phyloP scores from a whole-genome alignment of 1,140 invertebrate species.

The Chironomus striatipennis region DNA sequence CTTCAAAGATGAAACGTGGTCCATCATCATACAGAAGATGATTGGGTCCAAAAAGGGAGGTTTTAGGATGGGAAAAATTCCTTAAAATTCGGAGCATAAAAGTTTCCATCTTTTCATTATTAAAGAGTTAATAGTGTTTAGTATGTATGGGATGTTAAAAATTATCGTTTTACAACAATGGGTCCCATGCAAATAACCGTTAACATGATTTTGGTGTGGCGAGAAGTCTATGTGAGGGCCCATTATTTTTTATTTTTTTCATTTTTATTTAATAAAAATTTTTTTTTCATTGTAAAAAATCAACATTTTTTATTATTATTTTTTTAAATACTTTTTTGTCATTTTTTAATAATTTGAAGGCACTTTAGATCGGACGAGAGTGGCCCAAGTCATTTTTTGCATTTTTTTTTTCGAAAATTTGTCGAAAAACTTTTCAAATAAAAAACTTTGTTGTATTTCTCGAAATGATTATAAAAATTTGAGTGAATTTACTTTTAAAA shows the following conservation, averaged over 20 bases:
- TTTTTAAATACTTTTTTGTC: conserved; percentile 21
- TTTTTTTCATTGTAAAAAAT: conserved; percentile 65
- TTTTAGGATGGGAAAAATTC: not conserved
- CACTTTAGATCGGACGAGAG: conserved; percentile 80
- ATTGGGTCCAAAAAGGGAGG: not conserved
- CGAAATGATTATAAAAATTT: conserved; percentile 36
- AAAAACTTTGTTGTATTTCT: conserved; percentile 36
- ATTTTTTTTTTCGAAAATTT: conserved; percentile 42
- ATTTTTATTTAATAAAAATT: conserved; percentile 62
- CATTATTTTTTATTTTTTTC: conserved; percentile 49
- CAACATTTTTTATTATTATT: conserved; percentile 45
- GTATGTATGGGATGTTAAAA: not conserved
- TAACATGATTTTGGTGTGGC: conserved; percentile 49
- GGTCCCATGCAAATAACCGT: conserved; percentile 21
- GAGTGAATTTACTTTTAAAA: conserved; percentile 28
- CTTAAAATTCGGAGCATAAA: not conserved
- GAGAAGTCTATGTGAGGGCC: conserved; percentile 71
- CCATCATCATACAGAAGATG: no score
- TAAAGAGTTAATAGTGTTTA: not conserved
- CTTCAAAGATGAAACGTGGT: no score
- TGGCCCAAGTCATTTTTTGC: conserved; percentile 57
- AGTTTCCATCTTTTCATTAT: not conserved
- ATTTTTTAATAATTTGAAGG: conserved; percentile 51
- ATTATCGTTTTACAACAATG: not conserved
- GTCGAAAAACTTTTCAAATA: conserved; percentile 42